Conservation (phyloP, 1,140 invertebrate species). For the Listronotus oregonensis region DNA sequence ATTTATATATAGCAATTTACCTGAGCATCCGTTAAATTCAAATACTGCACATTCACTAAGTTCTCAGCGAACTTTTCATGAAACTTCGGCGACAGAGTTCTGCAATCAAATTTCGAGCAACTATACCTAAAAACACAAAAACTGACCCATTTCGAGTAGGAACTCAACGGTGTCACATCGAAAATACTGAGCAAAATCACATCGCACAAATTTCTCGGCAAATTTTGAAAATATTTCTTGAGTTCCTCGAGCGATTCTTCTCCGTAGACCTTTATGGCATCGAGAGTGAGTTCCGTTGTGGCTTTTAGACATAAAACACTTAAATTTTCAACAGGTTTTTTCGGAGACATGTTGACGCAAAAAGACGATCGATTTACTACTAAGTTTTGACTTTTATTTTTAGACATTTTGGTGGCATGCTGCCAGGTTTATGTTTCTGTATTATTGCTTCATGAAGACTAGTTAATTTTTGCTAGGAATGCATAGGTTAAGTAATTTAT, state of each 20-base stretch:
- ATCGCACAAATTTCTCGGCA: constrained; percentile 10
- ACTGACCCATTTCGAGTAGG: constrained; percentile 21
- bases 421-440: constrained; percentile 9
- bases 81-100: constrained; percentile 15
- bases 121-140: constrained; percentile 11
- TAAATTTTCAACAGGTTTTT: constrained; percentile 36
- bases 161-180: constrained; percentile 10
- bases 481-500: background rate
- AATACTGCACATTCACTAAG: constrained; percentile 56
- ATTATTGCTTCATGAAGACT: background rate
- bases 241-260: constrained; percentile 2
- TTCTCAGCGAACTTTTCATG: constrained; percentile 26
- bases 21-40: constrained; percentile 72
- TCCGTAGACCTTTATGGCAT: constrained; percentile 10
- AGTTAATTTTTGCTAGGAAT: background rate
- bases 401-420: constrained; percentile 5
- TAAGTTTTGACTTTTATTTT: constrained; percentile 22
- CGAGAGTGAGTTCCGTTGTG: background rate
- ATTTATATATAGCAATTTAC: too few relatives aligned
- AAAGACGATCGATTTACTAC: background rate
- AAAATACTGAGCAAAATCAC: constrained; percentile 14
- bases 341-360: constrained; percentile 30
- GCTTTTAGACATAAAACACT: constrained; percentile 16
- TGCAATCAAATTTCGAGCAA: constrained; percentile 20
- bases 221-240: constrained; percentile 15